A percentile compares a stretch with the other conserved stretches of the same genome.
Conservation (phyloP, 35 echinoderm and acorn worm species). For the Ophioderma brevispina region DNA sequence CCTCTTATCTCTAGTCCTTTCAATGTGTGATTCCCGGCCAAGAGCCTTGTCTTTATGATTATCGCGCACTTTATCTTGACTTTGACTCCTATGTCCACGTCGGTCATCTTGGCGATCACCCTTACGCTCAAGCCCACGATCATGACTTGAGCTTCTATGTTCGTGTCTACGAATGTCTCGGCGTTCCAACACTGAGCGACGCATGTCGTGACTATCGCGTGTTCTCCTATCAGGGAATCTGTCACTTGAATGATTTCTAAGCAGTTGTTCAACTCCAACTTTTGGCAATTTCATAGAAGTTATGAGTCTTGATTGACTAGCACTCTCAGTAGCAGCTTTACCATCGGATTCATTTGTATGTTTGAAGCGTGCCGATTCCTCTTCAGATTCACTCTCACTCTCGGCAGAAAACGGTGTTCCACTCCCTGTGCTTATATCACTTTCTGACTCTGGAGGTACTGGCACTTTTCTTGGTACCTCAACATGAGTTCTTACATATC, state of each 20-base stretch:
- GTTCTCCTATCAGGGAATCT: neutral
- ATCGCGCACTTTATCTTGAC: slow-evolving; percentile 14
- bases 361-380: slow-evolving; percentile 54
- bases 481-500: neutral
- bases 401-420: slow-evolving; percentile 38
- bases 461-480: neutral
- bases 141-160: neutral
- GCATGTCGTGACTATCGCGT: neutral
- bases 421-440: slow-evolving; percentile 5
- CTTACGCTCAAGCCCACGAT: neutral
- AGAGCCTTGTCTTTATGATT: neutral
- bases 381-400: slow-evolving; percentile 34
- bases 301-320: slow-evolving; percentile 21
- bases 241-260: neutral
- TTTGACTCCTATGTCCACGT: slow-evolving; percentile 25
- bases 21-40: neutral
- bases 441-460: slow-evolving; percentile 2
- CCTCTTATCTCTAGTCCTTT: slow-evolving; percentile 24
- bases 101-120: slow-evolving; percentile 34
- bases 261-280: neutral
- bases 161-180: slow-evolving; percentile 31
- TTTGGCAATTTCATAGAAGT: slow-evolving; percentile 41
- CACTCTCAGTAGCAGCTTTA: neutral
- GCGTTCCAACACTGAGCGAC: neutral
- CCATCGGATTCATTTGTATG: slow-evolving; percentile 23